Evolutionary conservation across 2,113 vertebrate species (phyloP).

Genomic region (Panthera leo): DNA sequence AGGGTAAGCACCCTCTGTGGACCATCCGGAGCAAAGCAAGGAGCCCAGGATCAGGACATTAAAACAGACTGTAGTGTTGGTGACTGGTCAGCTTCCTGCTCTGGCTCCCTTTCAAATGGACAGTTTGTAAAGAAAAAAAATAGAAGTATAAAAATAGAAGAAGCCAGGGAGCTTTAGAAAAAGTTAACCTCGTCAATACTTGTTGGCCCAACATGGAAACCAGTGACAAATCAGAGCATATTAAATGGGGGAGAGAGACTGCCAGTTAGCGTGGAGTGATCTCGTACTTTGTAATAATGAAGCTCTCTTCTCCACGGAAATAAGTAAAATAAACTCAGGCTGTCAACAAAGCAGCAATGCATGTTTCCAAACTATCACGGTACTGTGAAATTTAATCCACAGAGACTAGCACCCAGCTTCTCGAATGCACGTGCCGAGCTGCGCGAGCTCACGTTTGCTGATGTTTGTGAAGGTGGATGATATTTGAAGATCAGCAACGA

Average conservation of each 20-base stretch:
- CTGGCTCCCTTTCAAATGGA: background rate
- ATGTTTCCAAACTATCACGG: background rate
- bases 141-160: background rate
- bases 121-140: background rate
- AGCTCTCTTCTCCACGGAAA: constrained; percentile 2
- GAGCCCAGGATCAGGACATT: background rate
- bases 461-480: background rate
- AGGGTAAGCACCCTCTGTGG: background rate
- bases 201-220: background rate
- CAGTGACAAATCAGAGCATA: background rate
- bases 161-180: background rate
- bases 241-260: background rate
- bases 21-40: background rate
- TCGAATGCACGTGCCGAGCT: background rate
- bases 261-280: background rate
- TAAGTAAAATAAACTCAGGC: background rate
- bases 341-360: background rate
- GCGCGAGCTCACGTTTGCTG: background rate
- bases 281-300: background rate
- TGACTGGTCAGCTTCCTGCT: background rate
- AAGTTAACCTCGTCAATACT: background rate
- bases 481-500: background rate
- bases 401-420: background rate
- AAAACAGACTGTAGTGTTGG: background rate
- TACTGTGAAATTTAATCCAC: background rate